These are phyloP conservation scores for Tapirus indicus DNA, from an alignment of 2,797 vertebrate genomes.

Conservation along the genomic window DNA sequence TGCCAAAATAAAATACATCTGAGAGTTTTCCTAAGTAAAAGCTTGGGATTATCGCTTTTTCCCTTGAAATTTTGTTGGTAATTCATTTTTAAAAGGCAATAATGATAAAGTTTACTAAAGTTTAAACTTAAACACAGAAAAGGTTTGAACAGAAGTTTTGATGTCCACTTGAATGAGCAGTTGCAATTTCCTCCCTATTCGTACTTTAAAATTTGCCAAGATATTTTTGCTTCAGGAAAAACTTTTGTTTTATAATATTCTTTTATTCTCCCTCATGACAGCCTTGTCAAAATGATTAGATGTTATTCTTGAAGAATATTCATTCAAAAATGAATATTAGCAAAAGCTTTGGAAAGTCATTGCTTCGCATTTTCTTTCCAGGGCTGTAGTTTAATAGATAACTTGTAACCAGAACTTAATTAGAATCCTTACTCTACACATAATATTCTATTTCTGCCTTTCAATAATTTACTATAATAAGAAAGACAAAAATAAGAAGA, in stretches of 20 bases:
- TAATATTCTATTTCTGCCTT: constrained; percentile 37
- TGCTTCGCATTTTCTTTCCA: constrained; percentile 8
- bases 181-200: neutral
- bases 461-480: neutral
- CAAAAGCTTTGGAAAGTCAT: constrained; percentile 58
- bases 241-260: neutral
- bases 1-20: constrained; percentile 50
- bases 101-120: constrained; percentile 22
- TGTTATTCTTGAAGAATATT: constrained; percentile 66
- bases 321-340: constrained; percentile 69
- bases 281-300: constrained; percentile 72
- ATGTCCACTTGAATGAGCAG: neutral
- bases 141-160: neutral
- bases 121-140: constrained; percentile 38
- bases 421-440: neutral
- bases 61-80: neutral
- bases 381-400: neutral
- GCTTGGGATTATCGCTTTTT: constrained; percentile 4
- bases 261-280: constrained; percentile 19
- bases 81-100: constrained; percentile 35
- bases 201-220: constrained; percentile 31
- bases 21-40: constrained; percentile 38
- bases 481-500: neutral
- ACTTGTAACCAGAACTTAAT: neutral
- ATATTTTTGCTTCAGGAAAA: neutral